Evolutionary conservation across 2,888 invertebrate genomes (phyloP).

Genomic region (Incurvaria masculella): DNA sequence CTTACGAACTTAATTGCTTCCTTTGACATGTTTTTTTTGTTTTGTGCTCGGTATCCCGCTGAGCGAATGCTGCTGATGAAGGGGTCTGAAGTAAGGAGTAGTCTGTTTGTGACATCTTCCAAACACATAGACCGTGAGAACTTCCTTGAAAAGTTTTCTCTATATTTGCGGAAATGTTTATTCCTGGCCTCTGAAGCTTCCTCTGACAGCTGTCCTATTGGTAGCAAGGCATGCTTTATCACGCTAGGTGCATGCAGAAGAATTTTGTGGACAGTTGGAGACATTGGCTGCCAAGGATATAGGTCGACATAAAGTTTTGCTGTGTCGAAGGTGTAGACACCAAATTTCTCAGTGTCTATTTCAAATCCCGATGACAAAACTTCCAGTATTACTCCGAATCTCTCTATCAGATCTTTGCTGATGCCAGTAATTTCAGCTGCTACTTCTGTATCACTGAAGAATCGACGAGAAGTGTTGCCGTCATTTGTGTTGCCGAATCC

Average conservation of each 20-base stretch:
- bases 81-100: neutral
- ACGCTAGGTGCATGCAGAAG: conserved; percentile 19
- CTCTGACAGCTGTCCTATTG: conserved; percentile 22
- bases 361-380: neutral
- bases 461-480: neutral
- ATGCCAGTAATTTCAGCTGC: neutral
- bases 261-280: conserved; percentile 21
- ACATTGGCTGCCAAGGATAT: conserved; percentile 13
- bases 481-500: conserved; percentile 1
- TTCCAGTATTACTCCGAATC: neutral
- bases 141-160: conserved; percentile 16
- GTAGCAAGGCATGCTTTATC: conserved; percentile 19
- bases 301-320: neutral
- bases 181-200: conserved; percentile 15
- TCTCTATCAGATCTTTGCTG: neutral
- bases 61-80: too few relatives aligned
- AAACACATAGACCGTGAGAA: conserved; percentile 13
- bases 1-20: too few relatives aligned
- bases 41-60: too few relatives aligned
- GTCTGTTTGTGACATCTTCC: conserved; percentile 13
- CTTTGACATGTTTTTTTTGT: too few relatives aligned
- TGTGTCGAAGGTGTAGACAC: neutral
- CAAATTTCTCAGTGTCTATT: conserved; percentile 1
- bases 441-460: neutral
- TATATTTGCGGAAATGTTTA: conserved; percentile 8